Evolutionary conservation across 2,113 vertebrate genomes (phyloP), one percentile per base, ranked within the genome.

Genomic region (Thamnaconus septentrionalis): DNA sequence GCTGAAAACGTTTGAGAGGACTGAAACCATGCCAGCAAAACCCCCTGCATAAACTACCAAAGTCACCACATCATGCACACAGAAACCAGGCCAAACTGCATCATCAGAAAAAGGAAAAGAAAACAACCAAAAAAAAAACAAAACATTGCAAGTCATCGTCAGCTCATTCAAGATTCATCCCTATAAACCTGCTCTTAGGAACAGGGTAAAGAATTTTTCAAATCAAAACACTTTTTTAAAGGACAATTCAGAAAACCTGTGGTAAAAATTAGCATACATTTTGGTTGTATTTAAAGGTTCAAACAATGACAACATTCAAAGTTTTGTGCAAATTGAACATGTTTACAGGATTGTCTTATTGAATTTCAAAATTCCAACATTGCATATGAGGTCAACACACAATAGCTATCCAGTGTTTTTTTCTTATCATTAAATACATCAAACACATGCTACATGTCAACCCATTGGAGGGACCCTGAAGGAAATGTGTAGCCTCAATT

Each of bases 261-360:
- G 11, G 18, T 12, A 9, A 44, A 54, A 10, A 3, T 46, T 11
- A 59, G 8, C 46, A 31, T 48, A 55, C 42, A 10, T 40, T 47
- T 5, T 42, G 7, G 6, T 10, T 18, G 65, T 69, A 56, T 44
- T 5, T 43, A 65, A 58, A 58, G 3, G 4, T 43, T 61, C 57
- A 42, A 53, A 48, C 12, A 57, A n/a, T 57, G 3, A 53, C 1
- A 57, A 69, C 56, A 78, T 52, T 71, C 41, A 59, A 8, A 18
- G 44, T 60, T 79, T 56, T 76, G 80, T 73, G 66, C 73, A 76
- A 71, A 61, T 67, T 47, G 40, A 43, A 73, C 65, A 59, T 62
- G 18, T 31, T 31, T 66, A 66, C 53, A 70, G 45, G 55, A 55
- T 40, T 73, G 63, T 66, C 5, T 56, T 64, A 12, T 41, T 63